These are phyloP conservation scores for Priocnemis perturbator DNA, from an alignment of 2,888 invertebrate genomes.

Conservation along the genomic window DNA sequence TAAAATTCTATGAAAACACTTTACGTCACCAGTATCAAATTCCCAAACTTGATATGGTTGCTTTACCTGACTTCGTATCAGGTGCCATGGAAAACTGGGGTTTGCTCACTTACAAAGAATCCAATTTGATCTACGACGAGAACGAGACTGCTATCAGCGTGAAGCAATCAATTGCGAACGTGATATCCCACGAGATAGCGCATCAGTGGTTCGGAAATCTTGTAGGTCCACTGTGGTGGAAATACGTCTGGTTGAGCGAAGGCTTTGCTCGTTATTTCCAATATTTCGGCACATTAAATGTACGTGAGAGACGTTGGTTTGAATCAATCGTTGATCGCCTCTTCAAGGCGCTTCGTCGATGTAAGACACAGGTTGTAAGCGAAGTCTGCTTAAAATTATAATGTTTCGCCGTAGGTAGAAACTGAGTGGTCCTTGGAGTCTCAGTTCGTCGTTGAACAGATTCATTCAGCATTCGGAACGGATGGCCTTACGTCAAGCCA, in stretches of 20 bases:
- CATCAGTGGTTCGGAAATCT: slow-evolving; percentile 77
- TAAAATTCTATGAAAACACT: slow-evolving; percentile 73
- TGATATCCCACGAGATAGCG: slow-evolving; percentile 77
- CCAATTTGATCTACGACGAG: slow-evolving; percentile 85
- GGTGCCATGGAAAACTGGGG: slow-evolving; percentile 78
- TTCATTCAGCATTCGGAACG: slow-evolving; percentile 80
- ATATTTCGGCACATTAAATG: slow-evolving; percentile 70
- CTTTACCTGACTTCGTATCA: slow-evolving; percentile 78
- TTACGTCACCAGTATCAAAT: slow-evolving; percentile 74
- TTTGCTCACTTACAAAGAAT: slow-evolving; percentile 79
- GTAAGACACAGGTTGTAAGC: no score
- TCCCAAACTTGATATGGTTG: slow-evolving; percentile 77
- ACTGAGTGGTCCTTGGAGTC: slow-evolving; percentile 80
- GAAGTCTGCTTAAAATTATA: no score
- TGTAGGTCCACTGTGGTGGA: slow-evolving; percentile 73
- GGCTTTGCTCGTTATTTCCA: slow-evolving; percentile 78
- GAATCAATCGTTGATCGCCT: neutral
- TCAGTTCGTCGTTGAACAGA: slow-evolving; percentile 83
- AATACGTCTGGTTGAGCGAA: slow-evolving; percentile 73
- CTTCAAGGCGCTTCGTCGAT: neutral
- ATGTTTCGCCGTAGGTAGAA: slow-evolving; percentile 77
- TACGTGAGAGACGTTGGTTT: slow-evolving; percentile 36
- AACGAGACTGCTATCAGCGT: slow-evolving; percentile 44
- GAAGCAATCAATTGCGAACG: slow-evolving; percentile 62
- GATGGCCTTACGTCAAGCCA: slow-evolving; percentile 80